Percentiles rank a stretch among this genome's conserved stretches.
phyloP scores from a whole-genome alignment of 1,140 invertebrate species.

The Cheumatopsyche charites region DNA sequence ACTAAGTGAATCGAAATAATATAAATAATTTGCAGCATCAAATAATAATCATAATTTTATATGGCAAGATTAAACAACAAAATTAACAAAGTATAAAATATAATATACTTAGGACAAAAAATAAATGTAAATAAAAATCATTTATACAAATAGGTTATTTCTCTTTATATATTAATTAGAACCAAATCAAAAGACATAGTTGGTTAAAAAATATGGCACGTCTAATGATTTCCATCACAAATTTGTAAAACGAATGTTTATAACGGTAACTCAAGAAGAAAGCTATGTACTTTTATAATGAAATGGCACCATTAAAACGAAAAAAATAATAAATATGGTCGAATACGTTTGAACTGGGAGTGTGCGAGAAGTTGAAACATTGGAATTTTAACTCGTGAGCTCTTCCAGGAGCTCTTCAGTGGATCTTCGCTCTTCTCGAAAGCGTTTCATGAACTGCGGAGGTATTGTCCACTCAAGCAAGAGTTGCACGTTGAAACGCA shows the following conservation, averaged over 20 bases:
- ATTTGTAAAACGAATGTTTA: not conserved
- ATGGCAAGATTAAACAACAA: constrained; percentile 4
- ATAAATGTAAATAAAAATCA: not conserved
- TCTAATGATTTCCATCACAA: not conserved
- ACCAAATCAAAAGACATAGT: not conserved
- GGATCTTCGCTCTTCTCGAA: constrained; percentile 72
- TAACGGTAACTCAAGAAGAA: constrained; percentile 10
- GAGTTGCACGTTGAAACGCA: constrained; percentile 75
- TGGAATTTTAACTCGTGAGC: constrained; percentile 60
- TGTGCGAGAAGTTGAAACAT: constrained; percentile 1
- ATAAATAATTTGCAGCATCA: not conserved
- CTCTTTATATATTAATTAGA: not conserved
- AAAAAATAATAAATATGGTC: not conserved
- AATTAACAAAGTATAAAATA: constrained; percentile 3
- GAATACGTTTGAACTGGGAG: constrained; percentile 16
- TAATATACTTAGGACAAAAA: not conserved
- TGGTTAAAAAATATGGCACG: constrained; percentile 13
- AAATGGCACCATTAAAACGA: constrained; percentile 30
- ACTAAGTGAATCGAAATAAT: too few relatives aligned
- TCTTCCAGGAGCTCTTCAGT: constrained; percentile 80
- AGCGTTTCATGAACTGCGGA: constrained; percentile 75
- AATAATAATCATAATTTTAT: constrained; percentile 8
- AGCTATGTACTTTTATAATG: not conserved
- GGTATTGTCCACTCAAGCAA: constrained; percentile 83
- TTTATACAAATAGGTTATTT: not conserved